These are phyloP conservation scores for Caerostris extrusa DNA, from an alignment of 1,140 invertebrate species.

Conservation along the genomic window DNA sequence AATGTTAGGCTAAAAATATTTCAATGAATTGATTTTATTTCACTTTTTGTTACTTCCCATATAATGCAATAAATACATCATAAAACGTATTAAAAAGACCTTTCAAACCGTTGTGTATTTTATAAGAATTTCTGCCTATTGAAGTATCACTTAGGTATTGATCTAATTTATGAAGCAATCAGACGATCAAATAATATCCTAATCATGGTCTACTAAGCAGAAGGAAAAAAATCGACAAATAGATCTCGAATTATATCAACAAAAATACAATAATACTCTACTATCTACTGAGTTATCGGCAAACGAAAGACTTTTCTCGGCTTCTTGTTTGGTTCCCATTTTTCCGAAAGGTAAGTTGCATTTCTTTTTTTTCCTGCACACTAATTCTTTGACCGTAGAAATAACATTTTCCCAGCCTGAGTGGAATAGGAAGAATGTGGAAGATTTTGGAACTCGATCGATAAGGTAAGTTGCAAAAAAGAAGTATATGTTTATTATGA, in stretches of 20 bases:
- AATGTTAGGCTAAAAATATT: too few relatives aligned
- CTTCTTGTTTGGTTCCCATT: constrained; percentile 1
- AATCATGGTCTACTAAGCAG: not conserved
- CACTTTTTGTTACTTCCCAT: too few relatives aligned
- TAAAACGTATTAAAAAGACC: too few relatives aligned
- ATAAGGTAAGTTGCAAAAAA: not conserved
- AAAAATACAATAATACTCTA: not conserved
- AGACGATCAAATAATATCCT: constrained; percentile 9
- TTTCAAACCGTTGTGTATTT: too few relatives aligned
- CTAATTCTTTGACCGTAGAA: not conserved
- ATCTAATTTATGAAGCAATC: not conserved
- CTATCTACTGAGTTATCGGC: not conserved
- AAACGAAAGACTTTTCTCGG: not conserved
- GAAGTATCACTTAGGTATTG: not conserved
- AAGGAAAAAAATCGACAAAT: not conserved
- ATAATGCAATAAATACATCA: too few relatives aligned
- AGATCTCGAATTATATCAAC: constrained; percentile 28
- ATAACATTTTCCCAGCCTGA: not conserved
- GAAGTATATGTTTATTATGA: not conserved
- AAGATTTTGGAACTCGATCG: not conserved
- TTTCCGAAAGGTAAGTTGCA: not conserved
- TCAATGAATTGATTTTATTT: too few relatives aligned
- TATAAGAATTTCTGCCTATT: not conserved
- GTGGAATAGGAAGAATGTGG: not conserved
- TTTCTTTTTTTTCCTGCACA: not conserved